phyloP scores from a whole-genome alignment of 1,140 invertebrate genomes.

The Saccostrea cuccullata region DNA sequence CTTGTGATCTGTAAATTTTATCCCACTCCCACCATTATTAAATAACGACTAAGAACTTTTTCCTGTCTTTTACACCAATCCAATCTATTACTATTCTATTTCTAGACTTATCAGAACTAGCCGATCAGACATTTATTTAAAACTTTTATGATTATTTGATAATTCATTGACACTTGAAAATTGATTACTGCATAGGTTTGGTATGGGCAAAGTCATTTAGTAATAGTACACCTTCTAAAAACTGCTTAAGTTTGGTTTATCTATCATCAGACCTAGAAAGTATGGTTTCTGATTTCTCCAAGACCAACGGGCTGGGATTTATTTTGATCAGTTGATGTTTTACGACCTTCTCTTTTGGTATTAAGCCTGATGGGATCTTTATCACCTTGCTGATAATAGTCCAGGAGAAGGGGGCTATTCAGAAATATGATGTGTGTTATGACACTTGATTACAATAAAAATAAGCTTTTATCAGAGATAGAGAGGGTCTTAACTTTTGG shows the following conservation, averaged over 20 bases:
- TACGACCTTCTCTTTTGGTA: neutral
- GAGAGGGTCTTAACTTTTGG: slow-evolving; percentile 23
- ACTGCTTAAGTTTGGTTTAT: neutral
- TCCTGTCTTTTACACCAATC: neutral
- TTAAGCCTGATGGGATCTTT: neutral
- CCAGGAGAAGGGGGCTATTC: neutral
- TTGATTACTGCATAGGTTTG: neutral
- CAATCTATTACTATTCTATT: neutral
- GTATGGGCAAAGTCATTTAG: neutral
- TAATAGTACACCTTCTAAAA: neutral
- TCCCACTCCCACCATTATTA: neutral
- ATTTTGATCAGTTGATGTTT: neutral
- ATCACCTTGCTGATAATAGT: slow-evolving; percentile 11
- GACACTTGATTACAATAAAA: slow-evolving; percentile 31
- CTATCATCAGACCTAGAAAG: neutral
- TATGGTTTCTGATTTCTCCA: neutral
- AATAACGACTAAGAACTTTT: neutral
- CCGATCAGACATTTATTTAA: neutral
- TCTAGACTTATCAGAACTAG: neutral
- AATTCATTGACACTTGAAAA: neutral
- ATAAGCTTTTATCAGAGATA: neutral
- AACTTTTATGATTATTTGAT: neutral
- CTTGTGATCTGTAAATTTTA: neutral
- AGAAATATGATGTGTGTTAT: slow-evolving; percentile 26
- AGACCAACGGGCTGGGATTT: neutral